These are phyloP conservation scores for Chelonia mydas DNA, from an alignment of 2,797 vertebrate genomes.

Conservation along the genomic window DNA sequence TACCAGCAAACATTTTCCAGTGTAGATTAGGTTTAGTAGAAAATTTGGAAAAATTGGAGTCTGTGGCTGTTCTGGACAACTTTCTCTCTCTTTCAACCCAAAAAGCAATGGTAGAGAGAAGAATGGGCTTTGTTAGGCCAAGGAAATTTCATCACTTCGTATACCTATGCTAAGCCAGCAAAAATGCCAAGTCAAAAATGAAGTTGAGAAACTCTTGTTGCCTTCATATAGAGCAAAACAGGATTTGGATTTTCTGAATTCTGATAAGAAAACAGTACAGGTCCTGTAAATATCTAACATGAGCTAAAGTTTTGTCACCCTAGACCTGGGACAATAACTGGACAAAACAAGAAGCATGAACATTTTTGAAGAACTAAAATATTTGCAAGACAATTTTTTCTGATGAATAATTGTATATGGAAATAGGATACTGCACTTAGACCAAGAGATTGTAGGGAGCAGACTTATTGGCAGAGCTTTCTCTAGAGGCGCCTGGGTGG, in stretches of 20 bases:
- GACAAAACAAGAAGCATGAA: neutral
- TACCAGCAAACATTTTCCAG: neutral
- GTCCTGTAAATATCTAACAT: neutral
- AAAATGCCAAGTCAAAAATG: too few species aligned
- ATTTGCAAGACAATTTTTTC: too few species aligned
- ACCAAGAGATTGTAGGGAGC: neutral
- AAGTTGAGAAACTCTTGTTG: neutral
- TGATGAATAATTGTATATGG: too few species aligned
- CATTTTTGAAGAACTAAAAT: neutral
- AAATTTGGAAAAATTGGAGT: too few species aligned
- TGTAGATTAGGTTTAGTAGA: too few species aligned
- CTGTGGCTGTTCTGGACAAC: too few species aligned
- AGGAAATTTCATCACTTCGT: neutral
- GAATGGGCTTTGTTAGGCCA: neutral
- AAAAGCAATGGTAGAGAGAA: neutral
- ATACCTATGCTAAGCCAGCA: too few species aligned
- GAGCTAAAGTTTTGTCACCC: neutral
- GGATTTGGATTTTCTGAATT: neutral
- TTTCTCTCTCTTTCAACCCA: neutral
- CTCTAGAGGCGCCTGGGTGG: neutral
- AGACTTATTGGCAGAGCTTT: neutral
- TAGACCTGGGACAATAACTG: neutral
- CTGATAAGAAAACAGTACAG: neutral
- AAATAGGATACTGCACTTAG: too few species aligned
- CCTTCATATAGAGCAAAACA: neutral